phyloP scores from a whole-genome alignment of 2,113 vertebrate genomes.

The Salvelinus fontinalis region DNA sequence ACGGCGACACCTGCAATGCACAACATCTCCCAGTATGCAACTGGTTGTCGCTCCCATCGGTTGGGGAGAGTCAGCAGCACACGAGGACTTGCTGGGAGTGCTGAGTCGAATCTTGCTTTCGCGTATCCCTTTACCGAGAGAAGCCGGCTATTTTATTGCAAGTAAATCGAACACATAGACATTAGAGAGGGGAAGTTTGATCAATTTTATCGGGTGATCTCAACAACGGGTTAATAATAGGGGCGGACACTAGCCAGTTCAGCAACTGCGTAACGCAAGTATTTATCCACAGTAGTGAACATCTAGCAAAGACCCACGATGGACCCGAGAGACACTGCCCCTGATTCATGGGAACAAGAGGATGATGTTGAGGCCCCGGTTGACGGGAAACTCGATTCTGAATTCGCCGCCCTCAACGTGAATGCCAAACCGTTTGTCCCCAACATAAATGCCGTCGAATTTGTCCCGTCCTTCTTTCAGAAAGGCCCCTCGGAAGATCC shows the following conservation, averaged over 20 bases:
- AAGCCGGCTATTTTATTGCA: slow-evolving; percentile 61
- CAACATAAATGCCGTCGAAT: slow-evolving; percentile 93
- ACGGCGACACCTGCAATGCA: not conserved
- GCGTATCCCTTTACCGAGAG: slow-evolving; percentile 50
- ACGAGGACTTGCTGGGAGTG: slow-evolving; percentile 73
- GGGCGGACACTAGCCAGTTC: slow-evolving; percentile 31
- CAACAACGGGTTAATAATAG: slow-evolving; percentile 19
- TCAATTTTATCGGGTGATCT: slow-evolving; percentile 20
- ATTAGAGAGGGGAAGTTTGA: slow-evolving; percentile 31
- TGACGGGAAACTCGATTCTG: slow-evolving; percentile 80
- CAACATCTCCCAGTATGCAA: slow-evolving; percentile 67
- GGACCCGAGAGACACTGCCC: slow-evolving; percentile 91
- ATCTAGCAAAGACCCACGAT: slow-evolving; percentile 64
- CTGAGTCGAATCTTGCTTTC: slow-evolving; percentile 71
- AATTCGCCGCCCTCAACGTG: slow-evolving; percentile 85
- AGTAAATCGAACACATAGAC: slow-evolving; percentile 30
- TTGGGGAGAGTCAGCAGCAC: slow-evolving; percentile 56
- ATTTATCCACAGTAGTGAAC: slow-evolving; percentile 41
- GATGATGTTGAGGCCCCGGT: slow-evolving; percentile 80
- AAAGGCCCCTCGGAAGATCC: slow-evolving; percentile 54
- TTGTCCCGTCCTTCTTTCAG: slow-evolving; percentile 82
- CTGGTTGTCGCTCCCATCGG: slow-evolving; percentile 28
- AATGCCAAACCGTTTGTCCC: slow-evolving; percentile 95
- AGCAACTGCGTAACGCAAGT: slow-evolving; percentile 50
- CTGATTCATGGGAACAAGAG: slow-evolving; percentile 97